A percentile compares a stretch with the other conserved stretches of the same genome.
Conservation (phyloP, 2,113 vertebrate genomes). For the Rissa tridactyla region DNA sequence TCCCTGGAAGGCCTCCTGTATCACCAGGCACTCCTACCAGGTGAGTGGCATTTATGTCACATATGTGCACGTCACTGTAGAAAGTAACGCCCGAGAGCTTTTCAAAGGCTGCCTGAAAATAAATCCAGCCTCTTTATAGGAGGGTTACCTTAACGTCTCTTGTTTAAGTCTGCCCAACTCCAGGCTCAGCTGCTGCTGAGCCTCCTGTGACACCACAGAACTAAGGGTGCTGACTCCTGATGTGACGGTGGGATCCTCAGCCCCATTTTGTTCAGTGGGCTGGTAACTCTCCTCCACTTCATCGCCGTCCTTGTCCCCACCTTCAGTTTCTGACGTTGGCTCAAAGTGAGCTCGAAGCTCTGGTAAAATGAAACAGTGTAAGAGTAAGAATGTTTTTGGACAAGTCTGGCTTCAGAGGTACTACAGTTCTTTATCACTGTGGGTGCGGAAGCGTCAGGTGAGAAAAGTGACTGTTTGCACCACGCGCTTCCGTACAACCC, state of each 20-base stretch:
- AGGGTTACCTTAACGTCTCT: conserved; percentile 82
- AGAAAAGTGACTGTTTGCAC: not conserved
- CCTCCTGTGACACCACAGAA: conserved; percentile 66
- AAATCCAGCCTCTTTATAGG: not conserved
- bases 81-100: not conserved
- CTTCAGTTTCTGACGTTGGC: conserved; percentile 82
- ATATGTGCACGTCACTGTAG: not conserved
- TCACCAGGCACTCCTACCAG: not conserved
- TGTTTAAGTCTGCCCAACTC: conserved; percentile 84
- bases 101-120: not conserved
- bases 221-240: conserved; percentile 49
- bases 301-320: conserved; percentile 81
- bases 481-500: rapidly evolving
- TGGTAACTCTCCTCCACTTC: conserved; percentile 77
- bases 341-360: conserved; percentile 89
- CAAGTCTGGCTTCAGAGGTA: not conserved
- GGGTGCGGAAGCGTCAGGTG: not conserved
- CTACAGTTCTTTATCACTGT: not conserved
- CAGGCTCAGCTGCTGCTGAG: conserved; percentile 74
- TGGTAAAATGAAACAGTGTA: conserved; percentile 43
- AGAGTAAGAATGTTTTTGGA: not conserved
- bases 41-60: not conserved
- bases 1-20: not conserved
- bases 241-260: conserved; percentile 47
- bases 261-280: not conserved